Conservation (phyloP, 2,797 vertebrate genomes). For the Aulostomus chinensis region DNA sequence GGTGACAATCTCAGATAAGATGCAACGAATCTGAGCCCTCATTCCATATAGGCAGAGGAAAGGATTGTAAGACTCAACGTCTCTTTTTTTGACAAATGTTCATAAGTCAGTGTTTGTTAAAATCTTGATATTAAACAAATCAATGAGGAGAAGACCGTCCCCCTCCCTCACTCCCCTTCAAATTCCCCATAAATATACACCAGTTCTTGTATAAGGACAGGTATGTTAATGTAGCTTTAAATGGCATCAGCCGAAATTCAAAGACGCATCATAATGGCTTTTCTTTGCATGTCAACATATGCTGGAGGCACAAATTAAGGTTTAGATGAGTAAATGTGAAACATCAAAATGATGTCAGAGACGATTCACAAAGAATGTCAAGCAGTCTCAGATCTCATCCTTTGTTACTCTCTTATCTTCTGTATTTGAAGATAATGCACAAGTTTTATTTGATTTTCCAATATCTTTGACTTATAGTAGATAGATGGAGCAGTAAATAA, state of each 20-base stretch:
- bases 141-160: neutral
- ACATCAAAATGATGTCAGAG: conserved; percentile 67
- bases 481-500: conserved; percentile 73
- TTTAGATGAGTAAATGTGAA: conserved; percentile 74
- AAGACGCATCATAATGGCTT: conserved; percentile 58
- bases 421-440: conserved; percentile 72
- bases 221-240: conserved; percentile 58
- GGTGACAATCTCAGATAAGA: neutral
- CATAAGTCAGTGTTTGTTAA: neutral
- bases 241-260: conserved; percentile 64
- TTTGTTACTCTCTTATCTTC: conserved; percentile 72
- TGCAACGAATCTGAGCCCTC: no score
- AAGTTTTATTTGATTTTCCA: conserved; percentile 75
- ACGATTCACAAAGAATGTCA: conserved; percentile 60
- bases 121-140: conserved; percentile 3
- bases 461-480: conserved; percentile 59
- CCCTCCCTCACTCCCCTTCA: no score
- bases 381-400: conserved; percentile 61
- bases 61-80: neutral
- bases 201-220: conserved; percentile 37
- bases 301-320: conserved; percentile 70
- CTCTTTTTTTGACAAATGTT: conserved; percentile 3
- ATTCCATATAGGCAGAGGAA: no score
- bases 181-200: conserved; percentile 26
- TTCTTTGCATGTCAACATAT: conserved; percentile 69